Conservation (phyloP, 1,140 invertebrate genomes). For the Melanaphis sacchari region DNA sequence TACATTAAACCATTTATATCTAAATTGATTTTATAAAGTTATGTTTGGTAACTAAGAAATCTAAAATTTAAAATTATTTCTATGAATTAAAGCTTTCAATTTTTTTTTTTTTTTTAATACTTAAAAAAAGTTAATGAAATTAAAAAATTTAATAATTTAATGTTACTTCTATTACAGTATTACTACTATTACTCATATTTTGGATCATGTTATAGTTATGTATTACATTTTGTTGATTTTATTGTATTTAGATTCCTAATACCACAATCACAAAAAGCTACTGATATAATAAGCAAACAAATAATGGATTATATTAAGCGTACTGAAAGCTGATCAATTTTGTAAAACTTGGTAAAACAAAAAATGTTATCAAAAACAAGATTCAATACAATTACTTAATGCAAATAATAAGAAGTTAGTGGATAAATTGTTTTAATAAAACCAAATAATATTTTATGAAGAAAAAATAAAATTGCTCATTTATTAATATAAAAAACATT, state of each 20-base stretch:
- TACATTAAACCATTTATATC: too few relatives aligned
- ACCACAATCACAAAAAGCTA: constrained; percentile 88
- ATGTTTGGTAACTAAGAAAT: background rate
- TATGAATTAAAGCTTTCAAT: background rate
- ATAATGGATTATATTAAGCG: constrained; percentile 64
- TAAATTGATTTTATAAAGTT: too few relatives aligned
- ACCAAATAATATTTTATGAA: background rate
- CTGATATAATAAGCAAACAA: constrained; percentile 79
- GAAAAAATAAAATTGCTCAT: constrained; percentile 3
- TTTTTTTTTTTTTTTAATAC: too few relatives aligned
- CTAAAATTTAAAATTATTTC: background rate
- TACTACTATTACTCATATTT: background rate
- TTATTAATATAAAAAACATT: background rate
- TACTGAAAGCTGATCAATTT: constrained; percentile 39
- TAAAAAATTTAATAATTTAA: background rate
- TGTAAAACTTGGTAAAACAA: background rate
- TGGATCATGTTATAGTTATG: background rate
- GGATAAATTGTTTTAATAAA: background rate
- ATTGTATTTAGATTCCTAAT: constrained; percentile 76
- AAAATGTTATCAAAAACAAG: background rate
- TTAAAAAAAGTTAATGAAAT: background rate
- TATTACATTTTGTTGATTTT: background rate
- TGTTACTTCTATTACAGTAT: background rate
- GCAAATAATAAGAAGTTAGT: background rate
- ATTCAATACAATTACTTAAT: background rate